phyloP scores from a whole-genome alignment of 2,797 vertebrate species.

The Coranthus polyacanthus region DNA sequence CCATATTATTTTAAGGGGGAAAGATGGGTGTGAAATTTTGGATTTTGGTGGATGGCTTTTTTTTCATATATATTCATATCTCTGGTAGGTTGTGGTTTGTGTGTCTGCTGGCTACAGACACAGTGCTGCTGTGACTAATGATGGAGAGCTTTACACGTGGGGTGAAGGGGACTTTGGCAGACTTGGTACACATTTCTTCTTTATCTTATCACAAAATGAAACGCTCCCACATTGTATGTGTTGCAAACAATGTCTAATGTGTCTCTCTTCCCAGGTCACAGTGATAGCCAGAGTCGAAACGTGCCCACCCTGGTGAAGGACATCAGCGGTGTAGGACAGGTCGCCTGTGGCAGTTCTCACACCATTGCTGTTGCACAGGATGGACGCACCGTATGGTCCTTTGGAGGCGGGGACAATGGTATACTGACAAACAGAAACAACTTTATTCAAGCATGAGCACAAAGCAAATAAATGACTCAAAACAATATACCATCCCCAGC shows the following conservation, averaged over 20 bases:
- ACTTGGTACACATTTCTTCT: slow-evolving; percentile 75
- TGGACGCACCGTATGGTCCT: slow-evolving; percentile 88
- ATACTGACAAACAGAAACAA: background rate
- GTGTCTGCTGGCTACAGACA: slow-evolving; percentile 91
- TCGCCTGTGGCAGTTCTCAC: slow-evolving; percentile 89
- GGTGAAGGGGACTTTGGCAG: slow-evolving; percentile 90
- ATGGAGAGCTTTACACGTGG: slow-evolving; percentile 90
- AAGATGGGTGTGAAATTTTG: background rate
- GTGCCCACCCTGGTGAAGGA: slow-evolving; percentile 89
- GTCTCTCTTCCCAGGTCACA: slow-evolving; percentile 79
- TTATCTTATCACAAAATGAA: slow-evolving; percentile 5
- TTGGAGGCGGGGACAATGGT: slow-evolving; percentile 90
- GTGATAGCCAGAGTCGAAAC: slow-evolving; percentile 89
- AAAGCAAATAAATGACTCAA: too few species aligned
- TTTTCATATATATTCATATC: background rate
- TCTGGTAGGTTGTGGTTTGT: slow-evolving; percentile 84
- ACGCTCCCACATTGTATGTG: background rate
- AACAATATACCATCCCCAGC: too few species aligned
- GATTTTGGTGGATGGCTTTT: background rate
- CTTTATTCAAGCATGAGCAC: slow-evolving; percentile 13
- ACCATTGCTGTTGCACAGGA: slow-evolving; percentile 88
- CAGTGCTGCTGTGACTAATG: slow-evolving; percentile 87
- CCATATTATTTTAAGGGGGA: background rate
- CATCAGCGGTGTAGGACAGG: slow-evolving; percentile 87
- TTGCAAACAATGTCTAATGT: background rate